These are phyloP conservation scores for Tetranychus piercei DNA, from an alignment of 2,888 invertebrate species.

Conservation along the genomic window DNA sequence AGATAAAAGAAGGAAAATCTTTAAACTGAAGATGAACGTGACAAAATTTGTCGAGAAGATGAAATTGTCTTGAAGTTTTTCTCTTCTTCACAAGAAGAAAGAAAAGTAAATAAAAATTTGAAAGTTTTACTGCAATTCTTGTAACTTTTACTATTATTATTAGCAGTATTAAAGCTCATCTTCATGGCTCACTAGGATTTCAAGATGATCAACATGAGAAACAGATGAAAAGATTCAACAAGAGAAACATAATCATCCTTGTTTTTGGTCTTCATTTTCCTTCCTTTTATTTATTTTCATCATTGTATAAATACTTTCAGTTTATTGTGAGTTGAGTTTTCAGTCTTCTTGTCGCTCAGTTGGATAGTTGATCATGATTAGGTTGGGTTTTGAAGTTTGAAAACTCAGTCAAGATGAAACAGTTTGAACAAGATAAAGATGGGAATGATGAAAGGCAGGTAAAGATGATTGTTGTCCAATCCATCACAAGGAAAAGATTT, in stretches of 20 bases:
- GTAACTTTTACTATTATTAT: no score
- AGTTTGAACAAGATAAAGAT: no score
- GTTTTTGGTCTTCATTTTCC: not conserved
- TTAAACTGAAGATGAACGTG: not conserved
- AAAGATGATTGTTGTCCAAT: no score
- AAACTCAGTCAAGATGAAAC: no score
- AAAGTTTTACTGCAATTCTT: no score
- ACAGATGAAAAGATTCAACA: not conserved
- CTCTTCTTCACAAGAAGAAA: not conserved
- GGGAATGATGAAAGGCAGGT: no score
- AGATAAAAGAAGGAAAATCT: not conserved
- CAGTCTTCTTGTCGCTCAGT: not conserved
- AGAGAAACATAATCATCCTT: not conserved
- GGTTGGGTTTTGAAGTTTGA: no score
- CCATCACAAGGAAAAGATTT: no score
- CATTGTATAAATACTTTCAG: not conserved
- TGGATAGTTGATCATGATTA: no score
- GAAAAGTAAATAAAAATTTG: no score
- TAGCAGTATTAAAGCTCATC: no score
- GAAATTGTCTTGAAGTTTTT: not conserved
- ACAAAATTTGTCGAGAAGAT: not conserved
- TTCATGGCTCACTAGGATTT: not conserved
- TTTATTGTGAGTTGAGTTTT: not conserved
- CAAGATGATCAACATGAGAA: not conserved
- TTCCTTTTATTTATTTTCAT: not conserved